phyloP scores from a whole-genome alignment of 2,797 vertebrate species.

The Chiroxiphia lanceolata region DNA sequence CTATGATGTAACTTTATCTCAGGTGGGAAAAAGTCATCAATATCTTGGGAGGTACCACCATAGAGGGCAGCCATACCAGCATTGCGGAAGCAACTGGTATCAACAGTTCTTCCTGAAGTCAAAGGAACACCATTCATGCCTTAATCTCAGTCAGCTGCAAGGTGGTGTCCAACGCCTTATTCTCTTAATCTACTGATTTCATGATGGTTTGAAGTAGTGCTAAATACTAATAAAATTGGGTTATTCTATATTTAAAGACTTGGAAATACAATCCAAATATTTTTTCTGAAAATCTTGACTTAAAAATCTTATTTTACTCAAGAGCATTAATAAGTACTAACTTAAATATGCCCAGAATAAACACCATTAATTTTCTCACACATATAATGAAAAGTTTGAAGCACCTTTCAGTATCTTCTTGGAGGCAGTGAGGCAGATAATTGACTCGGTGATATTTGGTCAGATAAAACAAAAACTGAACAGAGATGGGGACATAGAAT shows the following conservation, averaged over 20 bases:
- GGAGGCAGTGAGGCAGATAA: not conserved
- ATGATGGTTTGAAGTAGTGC: not conserved
- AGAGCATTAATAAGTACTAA: not conserved
- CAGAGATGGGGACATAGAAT: not conserved
- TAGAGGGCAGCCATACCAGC: not conserved
- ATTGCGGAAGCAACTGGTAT: rapidly evolving
- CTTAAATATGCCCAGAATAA: not conserved
- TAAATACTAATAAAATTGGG: not conserved
- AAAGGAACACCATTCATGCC: not conserved
- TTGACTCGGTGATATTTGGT: not conserved
- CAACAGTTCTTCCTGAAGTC: not conserved
- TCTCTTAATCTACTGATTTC: not conserved
- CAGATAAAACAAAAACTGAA: not conserved
- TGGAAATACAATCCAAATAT: not conserved
- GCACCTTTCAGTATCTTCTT: not conserved
- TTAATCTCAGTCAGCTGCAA: not conserved
- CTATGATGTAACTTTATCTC: not conserved
- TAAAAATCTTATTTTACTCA: not conserved
- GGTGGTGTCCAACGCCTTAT: not conserved
- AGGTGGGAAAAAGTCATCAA: not conserved
- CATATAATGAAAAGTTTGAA: not conserved
- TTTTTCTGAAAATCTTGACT: not conserved
- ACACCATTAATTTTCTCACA: not conserved
- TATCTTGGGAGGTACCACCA: not conserved
- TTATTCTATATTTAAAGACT: not conserved